Percentiles rank a stretch among this genome's conserved stretches.
phyloP scores from a whole-genome alignment of 2,888 invertebrate genomes.

The Nephrotoma flavescens region DNA sequence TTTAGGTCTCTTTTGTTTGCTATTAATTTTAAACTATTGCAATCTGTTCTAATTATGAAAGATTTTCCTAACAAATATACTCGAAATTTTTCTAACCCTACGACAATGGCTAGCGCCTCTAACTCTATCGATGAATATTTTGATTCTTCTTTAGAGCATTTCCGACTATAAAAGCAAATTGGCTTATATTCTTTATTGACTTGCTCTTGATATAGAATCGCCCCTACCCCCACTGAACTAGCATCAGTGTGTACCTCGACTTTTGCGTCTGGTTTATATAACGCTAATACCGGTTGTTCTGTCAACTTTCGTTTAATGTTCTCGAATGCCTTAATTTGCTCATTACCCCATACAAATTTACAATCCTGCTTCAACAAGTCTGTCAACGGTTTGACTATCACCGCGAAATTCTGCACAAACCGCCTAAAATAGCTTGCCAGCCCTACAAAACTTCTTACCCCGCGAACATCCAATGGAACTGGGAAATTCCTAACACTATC shows the following conservation, averaged over 20 bases:
- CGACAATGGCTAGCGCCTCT: not conserved
- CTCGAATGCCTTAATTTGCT: not conserved
- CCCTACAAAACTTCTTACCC: constrained; percentile 1
- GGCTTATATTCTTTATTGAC: not conserved
- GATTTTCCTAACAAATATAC: too few relatives aligned
- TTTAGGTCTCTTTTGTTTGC: too few relatives aligned
- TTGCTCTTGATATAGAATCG: constrained; percentile 1
- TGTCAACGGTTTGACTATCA: not conserved
- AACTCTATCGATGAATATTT: constrained; percentile 8
- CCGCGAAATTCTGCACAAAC: not conserved
- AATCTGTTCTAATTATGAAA: too few relatives aligned
- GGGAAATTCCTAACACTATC: constrained; percentile 10
- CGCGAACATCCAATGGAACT: constrained; percentile 10
- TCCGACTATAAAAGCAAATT: constrained; percentile 4
- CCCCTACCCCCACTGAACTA: constrained; percentile 1
- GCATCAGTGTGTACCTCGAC: constrained; percentile 7
- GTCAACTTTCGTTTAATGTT: not conserved
- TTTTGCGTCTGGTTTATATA: constrained; percentile 6
- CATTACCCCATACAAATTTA: not conserved
- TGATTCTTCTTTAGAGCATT: constrained; percentile 5
- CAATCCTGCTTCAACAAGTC: constrained; percentile 2
- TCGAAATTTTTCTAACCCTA: too few relatives aligned
- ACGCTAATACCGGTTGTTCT: constrained; percentile 3
- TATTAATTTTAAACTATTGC: too few relatives aligned
- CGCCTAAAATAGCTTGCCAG: not conserved